Conservation (phyloP, 2,888 invertebrate species). For the Saturnia japonica region DNA sequence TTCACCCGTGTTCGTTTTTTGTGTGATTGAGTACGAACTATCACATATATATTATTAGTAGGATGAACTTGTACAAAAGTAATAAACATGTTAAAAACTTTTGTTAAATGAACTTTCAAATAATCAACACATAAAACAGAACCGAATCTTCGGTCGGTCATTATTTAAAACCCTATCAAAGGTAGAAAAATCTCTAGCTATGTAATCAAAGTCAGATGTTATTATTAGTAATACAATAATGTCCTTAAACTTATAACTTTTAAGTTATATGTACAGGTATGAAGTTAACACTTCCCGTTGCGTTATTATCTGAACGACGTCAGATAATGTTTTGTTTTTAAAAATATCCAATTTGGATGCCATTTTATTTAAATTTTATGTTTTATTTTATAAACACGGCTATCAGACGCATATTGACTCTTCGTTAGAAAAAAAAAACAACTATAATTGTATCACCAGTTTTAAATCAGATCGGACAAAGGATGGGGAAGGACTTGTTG, state of each 20-base stretch:
- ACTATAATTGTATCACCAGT: too few species aligned
- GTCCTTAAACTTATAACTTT: slow-evolving; percentile 14
- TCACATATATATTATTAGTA: too few species aligned
- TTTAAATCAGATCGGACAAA: too few species aligned
- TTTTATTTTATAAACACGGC: slow-evolving; percentile 2
- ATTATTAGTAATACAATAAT: neutral
- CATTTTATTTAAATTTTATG: slow-evolving; percentile 46
- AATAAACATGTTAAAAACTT: too few species aligned
- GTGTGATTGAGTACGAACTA: too few species aligned
- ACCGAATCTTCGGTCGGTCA: too few species aligned
- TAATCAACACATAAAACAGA: too few species aligned
- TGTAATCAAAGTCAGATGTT: neutral
- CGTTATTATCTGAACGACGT: neutral
- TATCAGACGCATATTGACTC: neutral
- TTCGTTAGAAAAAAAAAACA: neutral
- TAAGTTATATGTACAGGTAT: slow-evolving; percentile 2
- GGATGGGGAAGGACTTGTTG: too few species aligned
- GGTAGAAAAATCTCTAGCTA: neutral
- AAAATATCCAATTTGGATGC: slow-evolving; percentile 41
- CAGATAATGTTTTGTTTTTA: slow-evolving; percentile 19
- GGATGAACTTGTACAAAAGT: too few species aligned
- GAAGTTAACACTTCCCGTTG: slow-evolving; percentile 6
- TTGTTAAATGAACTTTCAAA: too few species aligned
- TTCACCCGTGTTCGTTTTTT: too few species aligned
- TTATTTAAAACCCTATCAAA: neutral